Conservation (phyloP, 1,140 invertebrate genomes). For the Brachionus paranguensis region DNA sequence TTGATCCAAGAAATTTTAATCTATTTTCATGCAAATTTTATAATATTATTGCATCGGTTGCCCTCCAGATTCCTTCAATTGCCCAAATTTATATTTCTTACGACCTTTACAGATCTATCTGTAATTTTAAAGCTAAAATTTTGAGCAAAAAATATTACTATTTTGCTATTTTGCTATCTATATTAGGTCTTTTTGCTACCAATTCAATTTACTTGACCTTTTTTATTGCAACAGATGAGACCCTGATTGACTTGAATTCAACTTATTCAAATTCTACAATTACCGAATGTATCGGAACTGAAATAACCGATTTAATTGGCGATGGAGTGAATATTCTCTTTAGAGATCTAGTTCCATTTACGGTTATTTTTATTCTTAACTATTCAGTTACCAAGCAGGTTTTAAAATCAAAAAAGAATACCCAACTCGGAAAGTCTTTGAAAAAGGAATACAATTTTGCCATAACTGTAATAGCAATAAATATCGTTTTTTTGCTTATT, state of each 20-base stretch:
- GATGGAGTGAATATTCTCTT: not conserved
- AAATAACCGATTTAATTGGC: not conserved
- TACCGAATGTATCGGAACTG: not conserved
- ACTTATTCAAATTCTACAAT: not conserved
- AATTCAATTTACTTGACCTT: slow-evolving; percentile 16
- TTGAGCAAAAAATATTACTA: not conserved
- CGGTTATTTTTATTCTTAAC: not conserved
- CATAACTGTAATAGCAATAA: not conserved
- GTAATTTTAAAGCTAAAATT: not conserved
- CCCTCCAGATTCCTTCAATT: not conserved
- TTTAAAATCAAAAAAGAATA: not conserved
- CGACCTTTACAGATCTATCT: not conserved
- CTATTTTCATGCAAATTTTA: not conserved
- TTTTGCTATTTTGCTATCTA: not conserved
- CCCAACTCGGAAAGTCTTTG: not conserved
- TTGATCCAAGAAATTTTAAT: not conserved
- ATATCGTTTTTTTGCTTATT: slow-evolving; percentile 3
- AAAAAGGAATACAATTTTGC: not conserved
- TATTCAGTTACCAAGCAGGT: not conserved
- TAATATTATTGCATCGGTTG: not conserved
- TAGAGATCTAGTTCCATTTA: slow-evolving; percentile 1
- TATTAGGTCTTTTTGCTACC: not conserved
- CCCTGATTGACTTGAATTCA: not conserved
- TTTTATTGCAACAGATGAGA: not conserved
- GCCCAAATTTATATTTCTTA: not conserved